Evolutionary conservation across 2,113 vertebrate genomes (phyloP).

Genomic region (Bos javanicus): DNA sequence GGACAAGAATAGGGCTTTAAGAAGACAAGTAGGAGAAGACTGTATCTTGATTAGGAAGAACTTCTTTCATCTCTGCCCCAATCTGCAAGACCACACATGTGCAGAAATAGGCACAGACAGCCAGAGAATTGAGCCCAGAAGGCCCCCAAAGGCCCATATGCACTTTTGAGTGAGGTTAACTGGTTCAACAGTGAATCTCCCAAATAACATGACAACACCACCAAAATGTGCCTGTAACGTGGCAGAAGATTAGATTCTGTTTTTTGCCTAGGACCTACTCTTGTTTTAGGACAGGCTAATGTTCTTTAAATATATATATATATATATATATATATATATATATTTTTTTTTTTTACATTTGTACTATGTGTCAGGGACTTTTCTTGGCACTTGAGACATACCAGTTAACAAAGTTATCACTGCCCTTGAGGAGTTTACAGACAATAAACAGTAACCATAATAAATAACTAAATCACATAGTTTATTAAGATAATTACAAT

Average conservation of each 20-base stretch:
- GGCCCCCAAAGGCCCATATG: accelerated
- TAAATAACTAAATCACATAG: neutral
- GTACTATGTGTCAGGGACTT: neutral
- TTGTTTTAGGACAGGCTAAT: neutral
- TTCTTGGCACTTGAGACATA: neutral
- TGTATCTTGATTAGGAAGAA: neutral
- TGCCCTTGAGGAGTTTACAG: neutral
- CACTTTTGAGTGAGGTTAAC: neutral
- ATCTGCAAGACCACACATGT: neutral
- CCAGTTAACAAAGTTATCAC: neutral
- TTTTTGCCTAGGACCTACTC: neutral
- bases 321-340: neutral
- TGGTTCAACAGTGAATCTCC: neutral
- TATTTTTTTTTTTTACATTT: neutral
- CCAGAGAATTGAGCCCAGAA: neutral
- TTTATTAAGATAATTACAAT: neutral
- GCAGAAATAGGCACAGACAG: neutral
- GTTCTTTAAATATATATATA: neutral
- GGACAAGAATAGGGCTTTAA: neutral
- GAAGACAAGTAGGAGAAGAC: neutral
- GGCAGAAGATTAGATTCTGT: neutral
- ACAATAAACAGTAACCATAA: neutral
- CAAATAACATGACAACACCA: neutral
- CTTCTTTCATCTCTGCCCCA: neutral
- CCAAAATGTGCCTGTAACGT: neutral